Evolutionary conservation across 2,797 vertebrate species (phyloP).

Genomic region (Menidia menidia): DNA sequence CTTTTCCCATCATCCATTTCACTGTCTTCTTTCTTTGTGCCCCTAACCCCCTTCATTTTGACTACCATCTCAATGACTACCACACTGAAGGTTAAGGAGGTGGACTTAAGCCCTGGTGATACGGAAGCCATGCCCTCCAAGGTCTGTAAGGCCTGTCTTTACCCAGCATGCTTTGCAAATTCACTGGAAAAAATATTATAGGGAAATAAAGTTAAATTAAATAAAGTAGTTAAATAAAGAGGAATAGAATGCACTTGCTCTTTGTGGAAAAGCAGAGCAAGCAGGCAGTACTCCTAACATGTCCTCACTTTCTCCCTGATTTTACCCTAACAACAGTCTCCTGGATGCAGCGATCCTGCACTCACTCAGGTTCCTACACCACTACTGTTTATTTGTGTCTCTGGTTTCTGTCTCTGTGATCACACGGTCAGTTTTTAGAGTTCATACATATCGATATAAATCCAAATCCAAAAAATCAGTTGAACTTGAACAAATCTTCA

Average conservation of each 20-base stretch:
- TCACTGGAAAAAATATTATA: not conserved
- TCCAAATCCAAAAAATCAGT: not conserved
- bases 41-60: slow-evolving; percentile 64
- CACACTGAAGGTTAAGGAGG: slow-evolving; percentile 84
- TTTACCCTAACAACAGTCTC: slow-evolving; percentile 60
- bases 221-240: slow-evolving; percentile 2
- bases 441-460: slow-evolving; percentile 16
- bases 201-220: not conserved
- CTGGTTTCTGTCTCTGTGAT: slow-evolving; percentile 22
- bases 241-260: slow-evolving; percentile 3
- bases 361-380: slow-evolving; percentile 64
- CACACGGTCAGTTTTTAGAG: slow-evolving; percentile 26
- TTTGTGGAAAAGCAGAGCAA: slow-evolving; percentile 10
- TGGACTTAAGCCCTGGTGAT: slow-evolving; percentile 77
- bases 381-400: slow-evolving; percentile 47
- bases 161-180: slow-evolving; percentile 64
- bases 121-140: slow-evolving; percentile 72
- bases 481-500: slow-evolving; percentile 14
- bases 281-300: slow-evolving; percentile 60
- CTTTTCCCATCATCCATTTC: slow-evolving; percentile 86
- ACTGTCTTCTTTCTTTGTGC: slow-evolving; percentile 72
- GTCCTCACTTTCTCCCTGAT: slow-evolving; percentile 67
- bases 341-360: slow-evolving; percentile 58
- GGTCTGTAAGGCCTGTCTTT: slow-evolving; percentile 85
- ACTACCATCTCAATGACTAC: slow-evolving; percentile 77